Evolutionary conservation across 2,113 vertebrate genomes (phyloP).

Genomic region (Acanthochromis polyacanthus): DNA sequence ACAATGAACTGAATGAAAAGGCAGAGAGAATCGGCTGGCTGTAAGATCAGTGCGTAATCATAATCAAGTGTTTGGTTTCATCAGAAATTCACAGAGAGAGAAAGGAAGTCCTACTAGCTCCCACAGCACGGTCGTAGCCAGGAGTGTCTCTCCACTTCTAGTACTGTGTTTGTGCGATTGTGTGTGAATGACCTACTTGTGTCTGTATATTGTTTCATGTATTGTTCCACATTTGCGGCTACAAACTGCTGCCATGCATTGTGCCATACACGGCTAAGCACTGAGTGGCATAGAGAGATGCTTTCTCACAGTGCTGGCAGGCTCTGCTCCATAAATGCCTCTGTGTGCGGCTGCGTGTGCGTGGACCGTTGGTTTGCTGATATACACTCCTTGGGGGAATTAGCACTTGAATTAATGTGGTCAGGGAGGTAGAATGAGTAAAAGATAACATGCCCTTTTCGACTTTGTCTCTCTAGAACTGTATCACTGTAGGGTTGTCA

Average conservation of each 20-base stretch:
- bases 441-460: constrained; percentile 62
- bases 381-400: constrained; percentile 57
- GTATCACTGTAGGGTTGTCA: constrained; percentile 48
- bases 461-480: constrained; percentile 64
- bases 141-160: constrained; percentile 22
- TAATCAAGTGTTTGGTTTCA: constrained; percentile 45
- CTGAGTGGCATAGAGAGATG: constrained; percentile 60
- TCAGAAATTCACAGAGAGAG: constrained; percentile 27
- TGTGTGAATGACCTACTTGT: constrained; percentile 66
- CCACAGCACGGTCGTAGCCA: constrained; percentile 4
- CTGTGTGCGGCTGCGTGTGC: constrained; percentile 18
- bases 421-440: constrained; percentile 51
- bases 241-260: constrained; percentile 55
- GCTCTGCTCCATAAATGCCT: constrained; percentile 40
- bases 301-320: constrained; percentile 67
- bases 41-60: constrained; percentile 32
- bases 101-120: constrained; percentile 3
- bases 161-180: neutral
- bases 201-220: constrained; percentile 61
- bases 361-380: constrained; percentile 38
- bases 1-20: constrained; percentile 27
- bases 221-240: constrained; percentile 54
- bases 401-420: constrained; percentile 56
- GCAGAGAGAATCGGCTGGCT: neutral
- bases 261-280: constrained; percentile 48